Base-by-base conservation (phyloP, 2,888 invertebrate genomes). In the Oscheius sp. region DNA sequence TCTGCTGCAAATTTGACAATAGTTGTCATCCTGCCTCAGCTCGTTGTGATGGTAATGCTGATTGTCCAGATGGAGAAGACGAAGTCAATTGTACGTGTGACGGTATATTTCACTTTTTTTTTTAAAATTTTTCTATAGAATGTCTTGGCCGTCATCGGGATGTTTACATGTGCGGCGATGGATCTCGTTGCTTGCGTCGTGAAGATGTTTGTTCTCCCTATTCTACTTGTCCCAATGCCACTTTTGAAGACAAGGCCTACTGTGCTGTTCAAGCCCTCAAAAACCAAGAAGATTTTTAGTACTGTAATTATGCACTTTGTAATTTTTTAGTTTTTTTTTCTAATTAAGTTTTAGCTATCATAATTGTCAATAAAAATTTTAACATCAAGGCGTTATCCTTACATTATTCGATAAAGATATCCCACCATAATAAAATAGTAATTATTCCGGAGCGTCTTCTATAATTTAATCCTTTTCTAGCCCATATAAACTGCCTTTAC, bases 31-130 rank as follows among this genome's bases (percentile, higher is more conserved):
- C 81, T 26, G 33, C 61, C 14, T 26, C 33, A 30, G 56, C 67
- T 9, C 73, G 81, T 26, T 83, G 83, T 65, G 73, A 83, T 33
- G 83, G 83, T 14, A 51, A 70, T 8, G 70, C 54, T 2, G 75
- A 83, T 26, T 83, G 83, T 63, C 30, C 69, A 1, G 82, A 83
- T 64, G 82, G 77, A 4, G 69, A 69, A 12, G 83, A 83, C 59
- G 83, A 83, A 61, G 44, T 56, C 20, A 65, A 77, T 24, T 83
- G 83, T 67, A 62, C 72, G 3, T 83, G 83, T 59, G 68, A 77
- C 17, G 78, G 81, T 80, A 56, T 12, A 22, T 38, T 45, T 17
- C 2, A 8, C 20, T 12, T 14, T 24, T 6, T 36, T 9, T 22
- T 20, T 38, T 36, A 5, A 20, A 4, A 9, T 26, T 22, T 17